Conservation (phyloP, 2,888 invertebrate genomes). For the Acanthosoma haemorrhoidale region DNA sequence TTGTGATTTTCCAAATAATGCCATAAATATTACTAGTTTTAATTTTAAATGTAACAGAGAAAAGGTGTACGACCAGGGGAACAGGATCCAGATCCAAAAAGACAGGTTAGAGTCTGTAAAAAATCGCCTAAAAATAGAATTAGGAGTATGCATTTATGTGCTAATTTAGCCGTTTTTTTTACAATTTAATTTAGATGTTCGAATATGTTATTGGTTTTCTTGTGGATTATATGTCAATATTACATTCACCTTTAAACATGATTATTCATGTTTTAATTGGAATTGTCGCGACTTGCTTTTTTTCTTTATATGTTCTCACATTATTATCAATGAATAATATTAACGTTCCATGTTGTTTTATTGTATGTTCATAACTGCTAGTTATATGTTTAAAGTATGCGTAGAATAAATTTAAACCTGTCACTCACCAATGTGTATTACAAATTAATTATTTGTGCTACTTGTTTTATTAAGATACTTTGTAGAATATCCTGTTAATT, state of each 20-base stretch:
- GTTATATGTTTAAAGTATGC: background rate
- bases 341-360: constrained; percentile 17
- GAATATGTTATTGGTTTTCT: background rate
- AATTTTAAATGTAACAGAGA: constrained; percentile 37
- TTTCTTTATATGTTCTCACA: constrained; percentile 23
- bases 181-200: constrained; percentile 17
- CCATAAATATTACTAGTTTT: constrained; percentile 26
- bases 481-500: too few relatives aligned
- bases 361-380: constrained; percentile 11
- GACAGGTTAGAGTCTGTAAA: constrained; percentile 40
- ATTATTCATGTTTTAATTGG: constrained; percentile 1
- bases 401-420: background rate
- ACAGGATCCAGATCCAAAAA: constrained; percentile 65
- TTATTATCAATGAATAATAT: constrained; percentile 7
- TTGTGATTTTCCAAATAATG: constrained; percentile 13
- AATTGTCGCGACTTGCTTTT: background rate
- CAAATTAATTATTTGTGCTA: too few relatives aligned
- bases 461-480: too few relatives aligned
- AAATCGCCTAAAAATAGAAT: constrained; percentile 18
- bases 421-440: too few relatives aligned
- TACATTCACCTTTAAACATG: background rate
- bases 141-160: constrained; percentile 17
- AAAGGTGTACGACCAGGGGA: constrained; percentile 67
- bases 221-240: constrained; percentile 12
- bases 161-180: constrained; percentile 2